Evolutionary conservation across 2,797 vertebrate species (phyloP).

Genomic region (Eleutherodactylus coqui): DNA sequence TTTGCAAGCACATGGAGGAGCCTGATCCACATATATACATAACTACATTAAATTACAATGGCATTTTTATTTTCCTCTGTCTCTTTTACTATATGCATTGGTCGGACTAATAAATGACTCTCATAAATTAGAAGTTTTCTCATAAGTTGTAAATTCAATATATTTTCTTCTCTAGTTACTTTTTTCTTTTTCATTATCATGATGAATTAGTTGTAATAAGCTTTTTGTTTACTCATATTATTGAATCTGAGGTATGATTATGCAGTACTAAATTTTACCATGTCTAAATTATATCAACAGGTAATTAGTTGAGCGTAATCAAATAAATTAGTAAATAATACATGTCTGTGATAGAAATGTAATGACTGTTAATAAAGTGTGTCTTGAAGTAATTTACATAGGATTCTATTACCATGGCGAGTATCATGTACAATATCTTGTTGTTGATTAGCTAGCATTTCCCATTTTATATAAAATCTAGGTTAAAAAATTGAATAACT

Average conservation of each 20-base stretch:
- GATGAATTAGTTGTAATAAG: neutral
- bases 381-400: neutral
- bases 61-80: neutral
- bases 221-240: conserved; percentile 12
- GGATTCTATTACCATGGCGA: neutral
- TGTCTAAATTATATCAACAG: neutral
- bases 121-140: neutral
- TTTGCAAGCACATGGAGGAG: too few species aligned
- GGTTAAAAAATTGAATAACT: too few species aligned
- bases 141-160: neutral
- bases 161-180: neutral
- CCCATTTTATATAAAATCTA: too few species aligned
- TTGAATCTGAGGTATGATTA: neutral
- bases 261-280: neutral
- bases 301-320: neutral
- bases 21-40: neutral
- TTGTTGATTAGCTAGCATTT: too few species aligned
- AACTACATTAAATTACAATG: neutral
- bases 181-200: conserved; percentile 5
- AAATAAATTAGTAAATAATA: neutral
- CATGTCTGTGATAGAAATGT: neutral
- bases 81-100: neutral
- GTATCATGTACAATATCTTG: too few species aligned
- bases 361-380: neutral
- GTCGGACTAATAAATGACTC: neutral